A percentile compares a stretch with the other conserved stretches of the same genome.
phyloP scores from a whole-genome alignment of 1,140 invertebrate genomes.

The Drosophila seguyi region DNA sequence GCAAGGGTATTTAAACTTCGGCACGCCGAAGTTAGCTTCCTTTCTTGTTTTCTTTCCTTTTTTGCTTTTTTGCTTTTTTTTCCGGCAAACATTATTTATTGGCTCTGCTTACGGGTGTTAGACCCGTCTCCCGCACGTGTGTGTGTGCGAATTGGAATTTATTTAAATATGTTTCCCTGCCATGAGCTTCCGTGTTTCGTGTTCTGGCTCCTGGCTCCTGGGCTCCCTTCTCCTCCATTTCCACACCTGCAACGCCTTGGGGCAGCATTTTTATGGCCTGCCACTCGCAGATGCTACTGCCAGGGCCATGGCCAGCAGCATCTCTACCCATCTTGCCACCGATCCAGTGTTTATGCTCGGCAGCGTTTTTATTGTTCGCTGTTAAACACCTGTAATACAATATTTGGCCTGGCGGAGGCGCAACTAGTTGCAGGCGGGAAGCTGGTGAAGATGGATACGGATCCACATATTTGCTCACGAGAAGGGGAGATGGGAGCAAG shows the following conservation, averaged over 20 bases:
- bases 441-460: not conserved
- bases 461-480: conserved; percentile 1
- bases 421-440: conserved; percentile 34
- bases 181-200: conserved; percentile 17
- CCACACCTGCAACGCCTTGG: conserved; percentile 50
- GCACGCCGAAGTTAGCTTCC: too few species aligned
- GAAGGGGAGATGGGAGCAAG: too few species aligned
- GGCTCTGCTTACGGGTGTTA: conserved; percentile 62
- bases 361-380: conserved; percentile 74
- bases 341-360: conserved; percentile 47
- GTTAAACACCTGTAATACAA: conserved; percentile 80
- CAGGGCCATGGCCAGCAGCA: conserved; percentile 3
- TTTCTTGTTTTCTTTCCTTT: too few species aligned
- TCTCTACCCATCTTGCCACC: not conserved
- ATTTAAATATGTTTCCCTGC: conserved; percentile 75
- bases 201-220: conserved; percentile 11
- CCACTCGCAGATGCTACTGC: conserved; percentile 70
- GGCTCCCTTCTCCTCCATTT: not conserved
- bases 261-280: conserved; percentile 77
- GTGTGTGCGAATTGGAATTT: conserved; percentile 69
- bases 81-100: conserved; percentile 75
- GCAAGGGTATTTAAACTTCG: too few species aligned
- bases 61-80: not conserved
- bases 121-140: conserved; percentile 23
- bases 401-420: conserved; percentile 35